Evolutionary conservation across 2,113 vertebrate genomes (phyloP).

Genomic region (Vireo altiloquus): DNA sequence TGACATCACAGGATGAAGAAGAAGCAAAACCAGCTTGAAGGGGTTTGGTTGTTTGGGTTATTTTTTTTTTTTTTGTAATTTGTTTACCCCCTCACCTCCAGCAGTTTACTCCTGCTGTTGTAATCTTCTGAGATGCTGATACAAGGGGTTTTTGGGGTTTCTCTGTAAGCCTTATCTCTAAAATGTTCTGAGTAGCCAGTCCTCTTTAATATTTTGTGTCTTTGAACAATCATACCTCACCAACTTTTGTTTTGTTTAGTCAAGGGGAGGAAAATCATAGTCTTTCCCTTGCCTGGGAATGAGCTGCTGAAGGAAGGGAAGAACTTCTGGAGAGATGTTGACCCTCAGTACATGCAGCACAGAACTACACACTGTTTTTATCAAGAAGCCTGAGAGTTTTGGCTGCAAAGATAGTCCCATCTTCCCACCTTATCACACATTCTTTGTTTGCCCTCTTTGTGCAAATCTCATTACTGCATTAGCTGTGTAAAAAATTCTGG

Average conservation of each 20-base stretch:
- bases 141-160: not conserved
- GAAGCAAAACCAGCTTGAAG: not conserved
- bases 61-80: not conserved
- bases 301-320: not conserved
- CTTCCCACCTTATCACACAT: not conserved
- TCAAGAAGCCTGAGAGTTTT: not conserved
- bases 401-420: not conserved
- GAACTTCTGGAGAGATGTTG: not conserved
- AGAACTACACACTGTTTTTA: not conserved
- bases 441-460: not conserved
- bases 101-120: not conserved
- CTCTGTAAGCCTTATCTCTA: not conserved
- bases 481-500: not conserved
- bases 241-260: not conserved
- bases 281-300: not conserved
- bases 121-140: not conserved
- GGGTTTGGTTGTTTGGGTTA: not conserved
- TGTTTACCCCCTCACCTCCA: not conserved
- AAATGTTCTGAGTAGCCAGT: not conserved
- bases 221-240: not conserved
- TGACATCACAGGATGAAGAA: conserved; percentile 13
- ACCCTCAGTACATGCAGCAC: not conserved
- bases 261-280: not conserved
- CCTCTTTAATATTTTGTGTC: not conserved
- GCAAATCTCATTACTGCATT: not conserved